phyloP scores from a whole-genome alignment of 2,797 vertebrate genomes.

The Menidia menidia region DNA sequence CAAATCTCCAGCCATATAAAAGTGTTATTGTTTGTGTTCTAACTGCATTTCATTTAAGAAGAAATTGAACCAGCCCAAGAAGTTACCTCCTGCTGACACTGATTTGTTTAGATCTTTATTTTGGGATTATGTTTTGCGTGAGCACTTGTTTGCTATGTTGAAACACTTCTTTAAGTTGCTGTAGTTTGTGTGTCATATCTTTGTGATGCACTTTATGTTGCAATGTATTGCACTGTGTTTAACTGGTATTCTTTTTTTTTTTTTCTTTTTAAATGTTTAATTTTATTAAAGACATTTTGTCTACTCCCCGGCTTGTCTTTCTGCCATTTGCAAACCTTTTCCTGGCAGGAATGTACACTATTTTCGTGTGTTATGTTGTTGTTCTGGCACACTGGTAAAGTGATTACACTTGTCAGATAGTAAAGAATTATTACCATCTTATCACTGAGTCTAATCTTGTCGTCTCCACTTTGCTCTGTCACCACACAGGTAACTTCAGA shows the following conservation, averaged over 20 bases:
- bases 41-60: not conserved
- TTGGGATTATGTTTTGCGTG: not conserved
- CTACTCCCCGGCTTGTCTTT: constrained; percentile 7
- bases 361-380: constrained; percentile 28
- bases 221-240: constrained; percentile 17
- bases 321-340: constrained; percentile 9
- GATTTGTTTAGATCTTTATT: not conserved
- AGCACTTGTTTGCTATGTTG: constrained; percentile 20
- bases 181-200: constrained; percentile 1
- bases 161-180: constrained; percentile 14
- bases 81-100: not conserved
- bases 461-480: constrained; percentile 44
- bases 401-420: constrained; percentile 58
- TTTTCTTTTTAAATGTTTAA: not conserved
- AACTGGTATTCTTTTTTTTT: constrained; percentile 1
- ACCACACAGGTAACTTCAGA: constrained; percentile 62
- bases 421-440: constrained; percentile 62
- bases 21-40: too few species aligned
- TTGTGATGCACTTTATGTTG: constrained; percentile 24
- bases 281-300: not conserved
- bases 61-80: not conserved
- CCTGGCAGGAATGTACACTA: constrained; percentile 1
- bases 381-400: constrained; percentile 24
- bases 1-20: too few species aligned
- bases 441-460: constrained; percentile 65